Evolutionary conservation across 1,140 invertebrate genomes (phyloP), one percentile per base, ranked within the genome.

Genomic region (Pachyrhynchus sulphureomaculatus): DNA sequence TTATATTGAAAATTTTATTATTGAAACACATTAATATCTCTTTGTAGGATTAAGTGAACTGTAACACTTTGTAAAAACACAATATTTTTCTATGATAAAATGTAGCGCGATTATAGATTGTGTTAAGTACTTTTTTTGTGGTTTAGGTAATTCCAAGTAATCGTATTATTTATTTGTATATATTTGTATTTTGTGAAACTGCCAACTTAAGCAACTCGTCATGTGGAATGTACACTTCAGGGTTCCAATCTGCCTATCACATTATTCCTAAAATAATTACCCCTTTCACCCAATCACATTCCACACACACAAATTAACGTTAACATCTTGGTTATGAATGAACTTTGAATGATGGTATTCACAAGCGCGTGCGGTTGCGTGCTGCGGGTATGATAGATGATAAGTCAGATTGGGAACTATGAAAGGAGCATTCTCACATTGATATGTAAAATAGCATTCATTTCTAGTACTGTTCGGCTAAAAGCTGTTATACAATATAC

Each of bases 391-490:
- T 63, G 68, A 66, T 64, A 54, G 56, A 45, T 63, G 68, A 68
- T 68, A 62, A 57, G 67, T 70, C 68, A 70, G 68, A 70, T 70
- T 70, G 68, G 68, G 68, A 70, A 70, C 66, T 70, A 68, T 80
- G 78, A 83, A 82, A 82, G 81, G 81, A 80, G 81, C 83, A 83
- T 83, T 84, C 82, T 84, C 82, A 82, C 82, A 81, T 83, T 78
- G 76, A 77, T 29, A 76, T 81, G 78, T 78, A 81, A 77, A 73
- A 71, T 77, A 73, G 72, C 72, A 73, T 67, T 65, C 59, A 62
- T 62, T 65, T 68, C 47, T 64, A 66, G 73, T 72, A 69, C 71
- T 72, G 72, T 70, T 75, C 76, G 64, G 63, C 72, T 76, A 72
- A 75, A 76, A 76, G 79, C 76, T 80, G 78, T 68, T 74, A 17